phyloP scores from a whole-genome alignment of 2,797 vertebrate genomes.

The Acanthurus tractus region DNA sequence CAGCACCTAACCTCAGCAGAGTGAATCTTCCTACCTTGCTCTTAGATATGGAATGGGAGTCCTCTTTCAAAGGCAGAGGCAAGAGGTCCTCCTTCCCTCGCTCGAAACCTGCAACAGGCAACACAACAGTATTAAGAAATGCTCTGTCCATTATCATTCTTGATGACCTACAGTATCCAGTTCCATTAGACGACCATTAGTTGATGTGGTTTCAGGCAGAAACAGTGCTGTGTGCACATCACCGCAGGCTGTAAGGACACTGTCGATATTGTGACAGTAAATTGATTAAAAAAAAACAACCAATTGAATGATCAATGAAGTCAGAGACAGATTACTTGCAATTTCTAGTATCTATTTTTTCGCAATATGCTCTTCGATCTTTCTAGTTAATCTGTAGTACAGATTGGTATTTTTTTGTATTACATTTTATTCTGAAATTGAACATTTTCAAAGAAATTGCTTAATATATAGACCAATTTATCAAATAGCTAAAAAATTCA shows the following conservation, averaged over 20 bases:
- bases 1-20: neutral
- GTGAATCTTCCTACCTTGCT: conserved; percentile 90
- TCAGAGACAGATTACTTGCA: neutral
- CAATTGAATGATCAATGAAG: neutral
- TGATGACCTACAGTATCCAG: neutral
- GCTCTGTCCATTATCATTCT: neutral
- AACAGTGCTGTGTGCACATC: neutral
- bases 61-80: conserved; percentile 91
- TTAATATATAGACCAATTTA: too few species aligned
- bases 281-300: neutral
- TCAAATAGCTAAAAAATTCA: too few species aligned
- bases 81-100: conserved; percentile 92
- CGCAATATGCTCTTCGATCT: too few species aligned
- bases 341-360: too few species aligned
- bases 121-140: conserved; percentile 11
- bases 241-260: neutral
- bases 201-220: neutral
- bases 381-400: too few species aligned
- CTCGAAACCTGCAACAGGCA: conserved; percentile 90
- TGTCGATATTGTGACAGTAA: neutral
- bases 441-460: too few species aligned
- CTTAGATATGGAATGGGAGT: conserved; percentile 95
- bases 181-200: neutral
- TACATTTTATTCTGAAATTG: too few species aligned
- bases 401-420: too few species aligned